Percentiles rank a stretch among this genome's conserved stretches.
Evolutionary conservation across 2,113 vertebrate genomes (phyloP).

Genomic region (Dascyllus trimaculatus): DNA sequence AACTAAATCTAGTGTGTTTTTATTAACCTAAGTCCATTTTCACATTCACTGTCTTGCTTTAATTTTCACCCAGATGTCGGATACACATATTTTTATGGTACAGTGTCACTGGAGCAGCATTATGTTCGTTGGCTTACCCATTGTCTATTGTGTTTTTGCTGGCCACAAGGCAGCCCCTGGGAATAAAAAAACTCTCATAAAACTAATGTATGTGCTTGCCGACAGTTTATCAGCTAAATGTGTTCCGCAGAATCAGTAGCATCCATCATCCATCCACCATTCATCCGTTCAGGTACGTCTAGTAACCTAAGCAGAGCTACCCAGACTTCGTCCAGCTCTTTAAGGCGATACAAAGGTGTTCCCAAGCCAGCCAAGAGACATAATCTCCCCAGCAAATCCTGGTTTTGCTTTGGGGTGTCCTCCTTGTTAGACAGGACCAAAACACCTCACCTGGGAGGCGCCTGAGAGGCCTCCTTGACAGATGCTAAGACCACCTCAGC

Average conservation of each 20-base stretch:
- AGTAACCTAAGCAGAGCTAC: no score
- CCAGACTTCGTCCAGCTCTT: no score
- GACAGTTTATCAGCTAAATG: conserved; percentile 25
- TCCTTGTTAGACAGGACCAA: no score
- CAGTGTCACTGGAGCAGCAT: conserved; percentile 1
- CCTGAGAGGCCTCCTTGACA: no score
- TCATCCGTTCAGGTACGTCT: no score
- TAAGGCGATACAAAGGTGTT: no score
- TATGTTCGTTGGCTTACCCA: conserved; percentile 32
- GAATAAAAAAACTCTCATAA: conserved; percentile 1
- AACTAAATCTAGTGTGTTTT: background rate
- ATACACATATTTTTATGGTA: conserved; percentile 35
- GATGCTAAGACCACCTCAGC: no score
- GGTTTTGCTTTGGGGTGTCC: no score
- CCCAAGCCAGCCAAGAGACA: no score
- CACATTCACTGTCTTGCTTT: conserved; percentile 18
- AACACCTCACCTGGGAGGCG: no score
- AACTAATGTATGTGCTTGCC: conserved; percentile 24
- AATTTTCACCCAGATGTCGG: conserved; percentile 11
- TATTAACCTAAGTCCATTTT: background rate
- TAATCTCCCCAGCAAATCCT: no score
- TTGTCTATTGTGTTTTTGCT: conserved; percentile 48
- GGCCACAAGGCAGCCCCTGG: conserved; percentile 40
- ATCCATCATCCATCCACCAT: no score
- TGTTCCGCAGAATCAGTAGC: conserved; percentile 4